These are phyloP conservation scores for Diabrotica undecimpunctata DNA, from an alignment of 1,140 invertebrate genomes.

Conservation along the genomic window DNA sequence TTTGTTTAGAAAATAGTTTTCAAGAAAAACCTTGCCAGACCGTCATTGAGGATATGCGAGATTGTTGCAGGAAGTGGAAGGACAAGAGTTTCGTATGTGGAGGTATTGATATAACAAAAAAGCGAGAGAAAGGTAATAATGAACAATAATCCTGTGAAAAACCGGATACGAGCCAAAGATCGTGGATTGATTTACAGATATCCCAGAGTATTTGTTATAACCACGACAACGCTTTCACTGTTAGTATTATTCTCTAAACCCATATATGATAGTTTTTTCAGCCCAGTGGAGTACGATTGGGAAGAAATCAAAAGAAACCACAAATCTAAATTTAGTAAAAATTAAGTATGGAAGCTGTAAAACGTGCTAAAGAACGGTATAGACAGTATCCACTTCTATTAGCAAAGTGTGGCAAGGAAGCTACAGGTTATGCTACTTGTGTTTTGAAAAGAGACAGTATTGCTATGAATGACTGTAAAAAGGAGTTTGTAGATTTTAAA, in stretches of 20 bases:
- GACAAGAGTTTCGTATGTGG: slow-evolving; percentile 59
- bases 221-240: slow-evolving; percentile 49
- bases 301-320: slow-evolving; percentile 28
- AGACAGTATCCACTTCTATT: slow-evolving; percentile 70
- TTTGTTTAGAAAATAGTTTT: slow-evolving; percentile 60
- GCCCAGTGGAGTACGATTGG: slow-evolving; percentile 25
- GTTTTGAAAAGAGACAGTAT: slow-evolving; percentile 69
- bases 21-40: slow-evolving; percentile 60
- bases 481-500: slow-evolving; percentile 73
- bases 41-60: slow-evolving; percentile 59
- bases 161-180: slow-evolving; percentile 40
- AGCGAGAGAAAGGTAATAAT: slow-evolving; percentile 32
- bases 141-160: slow-evolving; percentile 35
- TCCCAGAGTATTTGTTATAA: slow-evolving; percentile 52
- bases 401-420: slow-evolving; percentile 65
- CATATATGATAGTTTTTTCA: slow-evolving; percentile 64
- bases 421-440: slow-evolving; percentile 69
- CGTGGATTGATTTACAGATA: slow-evolving; percentile 51
- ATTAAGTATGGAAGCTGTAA: slow-evolving; percentile 75
- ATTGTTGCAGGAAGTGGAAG: slow-evolving; percentile 63
- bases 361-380: slow-evolving; percentile 66
- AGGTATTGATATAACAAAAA: slow-evolving; percentile 54
- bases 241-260: slow-evolving; percentile 63
- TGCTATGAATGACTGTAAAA: slow-evolving; percentile 66
- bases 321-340: slow-evolving; percentile 23